These are phyloP conservation scores for Spea hammondii DNA, from an alignment of 2,797 vertebrate genomes.

Conservation along the genomic window DNA sequence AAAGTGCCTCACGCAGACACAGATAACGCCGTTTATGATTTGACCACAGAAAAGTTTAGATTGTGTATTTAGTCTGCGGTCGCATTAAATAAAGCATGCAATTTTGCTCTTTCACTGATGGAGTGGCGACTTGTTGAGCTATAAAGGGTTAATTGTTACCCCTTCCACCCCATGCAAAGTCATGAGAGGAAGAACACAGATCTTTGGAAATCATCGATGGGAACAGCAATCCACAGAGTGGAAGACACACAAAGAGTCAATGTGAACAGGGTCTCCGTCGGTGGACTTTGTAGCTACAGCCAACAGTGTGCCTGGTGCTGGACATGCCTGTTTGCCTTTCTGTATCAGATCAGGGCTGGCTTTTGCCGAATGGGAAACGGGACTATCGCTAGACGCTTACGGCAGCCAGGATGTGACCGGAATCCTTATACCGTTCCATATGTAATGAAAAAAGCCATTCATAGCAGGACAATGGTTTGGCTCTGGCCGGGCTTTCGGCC, in stretches of 20 bases:
- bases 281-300: slow-evolving; percentile 41
- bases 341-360: slow-evolving; percentile 6
- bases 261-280: slow-evolving; percentile 17
- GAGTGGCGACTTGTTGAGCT: too few relatives aligned
- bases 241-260: slow-evolving; percentile 12
- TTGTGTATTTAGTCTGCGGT: too few relatives aligned
- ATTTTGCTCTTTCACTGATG: too few relatives aligned
- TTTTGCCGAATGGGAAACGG: slow-evolving; percentile 31
- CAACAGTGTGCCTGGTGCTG: slow-evolving; percentile 15
- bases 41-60: too few relatives aligned
- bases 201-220: too few relatives aligned
- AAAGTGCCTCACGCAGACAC: too few relatives aligned
- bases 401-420: slow-evolving; percentile 45
- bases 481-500: background rate
- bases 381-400: slow-evolving; percentile 3
- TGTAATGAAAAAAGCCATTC: slow-evolving; percentile 20
- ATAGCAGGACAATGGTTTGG: slow-evolving; percentile 15
- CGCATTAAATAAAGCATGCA: too few relatives aligned
- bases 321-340: slow-evolving; percentile 30
- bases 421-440: slow-evolving; percentile 10
- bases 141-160: too few relatives aligned
- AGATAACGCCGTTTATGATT: too few relatives aligned
- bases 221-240: too few relatives aligned
- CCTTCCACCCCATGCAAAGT: too few relatives aligned
- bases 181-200: too few relatives aligned